Evolutionary conservation across 2,113 vertebrate genomes (phyloP).

Genomic region (Zosterops pallidus): DNA sequence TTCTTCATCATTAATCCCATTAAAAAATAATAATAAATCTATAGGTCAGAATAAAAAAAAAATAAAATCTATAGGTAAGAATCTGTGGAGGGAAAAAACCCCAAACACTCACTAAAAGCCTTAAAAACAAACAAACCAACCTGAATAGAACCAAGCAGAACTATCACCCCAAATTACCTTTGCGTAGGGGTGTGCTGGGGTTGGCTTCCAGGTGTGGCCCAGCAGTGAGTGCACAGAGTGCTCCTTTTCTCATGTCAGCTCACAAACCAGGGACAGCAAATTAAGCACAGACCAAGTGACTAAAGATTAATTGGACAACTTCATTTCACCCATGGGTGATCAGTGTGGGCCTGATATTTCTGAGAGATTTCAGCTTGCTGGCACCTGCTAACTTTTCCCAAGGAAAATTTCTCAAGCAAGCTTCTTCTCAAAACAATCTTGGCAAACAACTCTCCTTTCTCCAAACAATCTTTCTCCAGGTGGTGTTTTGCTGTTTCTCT

Average conservation of each 20-base stretch:
- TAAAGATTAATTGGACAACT: not conserved
- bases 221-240: too few relatives aligned
- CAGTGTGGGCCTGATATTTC: too few relatives aligned
- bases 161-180: too few relatives aligned
- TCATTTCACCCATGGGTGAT: not conserved
- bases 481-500: too few relatives aligned
- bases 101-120: not conserved
- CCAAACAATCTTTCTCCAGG: too few relatives aligned
- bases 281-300: not conserved
- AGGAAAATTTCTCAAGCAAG: too few relatives aligned
- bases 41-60: not conserved
- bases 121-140: not conserved
- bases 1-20: not conserved
- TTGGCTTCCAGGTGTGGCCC: too few relatives aligned
- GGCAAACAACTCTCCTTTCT: too few relatives aligned
- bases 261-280: not conserved
- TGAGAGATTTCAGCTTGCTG: too few relatives aligned
- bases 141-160: not conserved
- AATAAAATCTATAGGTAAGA: not conserved
- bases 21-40: not conserved
- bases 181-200: too few relatives aligned
- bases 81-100: fast-evolving
- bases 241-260: not conserved
- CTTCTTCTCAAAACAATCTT: too few relatives aligned
- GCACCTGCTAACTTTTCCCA: too few relatives aligned